phyloP scores from a whole-genome alignment of 1,140 invertebrate species.

The Asbolus verrucosus region DNA sequence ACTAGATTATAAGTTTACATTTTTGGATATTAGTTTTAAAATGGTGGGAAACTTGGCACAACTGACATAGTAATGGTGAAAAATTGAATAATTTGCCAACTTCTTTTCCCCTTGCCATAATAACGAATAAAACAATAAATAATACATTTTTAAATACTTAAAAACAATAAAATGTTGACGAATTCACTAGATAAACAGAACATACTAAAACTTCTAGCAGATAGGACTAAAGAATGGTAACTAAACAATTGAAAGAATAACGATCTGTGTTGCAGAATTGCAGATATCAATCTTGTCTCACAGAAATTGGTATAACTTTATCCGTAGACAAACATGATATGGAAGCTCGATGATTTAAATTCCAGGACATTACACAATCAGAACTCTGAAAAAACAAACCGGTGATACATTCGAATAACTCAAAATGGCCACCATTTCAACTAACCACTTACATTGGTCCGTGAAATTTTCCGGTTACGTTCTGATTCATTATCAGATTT shows the following conservation, averaged over 20 bases:
- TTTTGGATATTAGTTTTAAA: not conserved
- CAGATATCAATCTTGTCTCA: conserved; percentile 44
- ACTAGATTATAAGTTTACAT: no score
- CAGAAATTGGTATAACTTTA: conserved; percentile 25
- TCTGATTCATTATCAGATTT: conserved; percentile 64
- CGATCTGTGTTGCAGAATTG: conserved; percentile 10
- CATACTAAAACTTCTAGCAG: not conserved
- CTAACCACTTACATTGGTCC: conserved; percentile 53
- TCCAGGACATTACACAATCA: conserved; percentile 13
- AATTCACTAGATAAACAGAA: not conserved
- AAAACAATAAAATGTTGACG: conserved; percentile 6
- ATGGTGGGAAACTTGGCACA: conserved; percentile 14
- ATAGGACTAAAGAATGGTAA: conserved; percentile 34
- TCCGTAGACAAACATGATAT: conserved; percentile 39
- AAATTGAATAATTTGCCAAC: conserved; percentile 8
- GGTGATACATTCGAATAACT: not conserved
- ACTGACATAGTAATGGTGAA: not conserved
- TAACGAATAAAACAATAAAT: no score
- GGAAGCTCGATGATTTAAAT: conserved; percentile 42
- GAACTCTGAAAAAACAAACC: not conserved
- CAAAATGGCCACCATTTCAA: not conserved
- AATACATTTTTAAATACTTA: conserved; percentile 25
- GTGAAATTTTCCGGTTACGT: conserved; percentile 54
- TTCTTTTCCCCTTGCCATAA: not conserved
- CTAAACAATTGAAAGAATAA: conserved; percentile 24